These are phyloP conservation scores for Octomys mimax DNA, from an alignment of 2,797 vertebrate species.

Conservation along the genomic window DNA sequence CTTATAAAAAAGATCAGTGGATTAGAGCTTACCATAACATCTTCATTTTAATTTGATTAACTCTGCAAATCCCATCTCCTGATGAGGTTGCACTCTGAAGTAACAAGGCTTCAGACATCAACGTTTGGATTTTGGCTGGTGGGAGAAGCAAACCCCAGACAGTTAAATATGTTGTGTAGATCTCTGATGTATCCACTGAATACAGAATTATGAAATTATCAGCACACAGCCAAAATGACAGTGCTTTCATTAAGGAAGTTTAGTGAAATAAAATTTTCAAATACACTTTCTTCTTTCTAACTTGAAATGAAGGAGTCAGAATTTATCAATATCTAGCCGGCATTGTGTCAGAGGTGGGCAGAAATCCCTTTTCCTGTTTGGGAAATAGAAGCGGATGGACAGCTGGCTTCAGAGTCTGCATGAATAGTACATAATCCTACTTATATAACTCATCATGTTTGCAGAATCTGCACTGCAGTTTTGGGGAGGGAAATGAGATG, in stretches of 20 bases:
- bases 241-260: slow-evolving; percentile 36
- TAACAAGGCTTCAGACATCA: background rate
- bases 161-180: background rate
- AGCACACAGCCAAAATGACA: slow-evolving; percentile 9
- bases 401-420: slow-evolving; percentile 77
- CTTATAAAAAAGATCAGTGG: background rate
- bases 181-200: background rate
- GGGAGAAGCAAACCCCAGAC: background rate
- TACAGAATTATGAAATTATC: slow-evolving; percentile 3
- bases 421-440: slow-evolving; percentile 79
- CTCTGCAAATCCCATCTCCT: background rate
- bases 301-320: slow-evolving; percentile 46
- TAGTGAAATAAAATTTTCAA: slow-evolving; percentile 19
- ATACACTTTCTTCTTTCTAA: slow-evolving; percentile 44
- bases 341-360: slow-evolving; percentile 36
- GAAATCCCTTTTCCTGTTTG: slow-evolving; percentile 74
- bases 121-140: background rate
- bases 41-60: slow-evolving; percentile 5
- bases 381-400: slow-evolving; percentile 75
- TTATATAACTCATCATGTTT: slow-evolving; percentile 81
- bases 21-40: background rate
- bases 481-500: slow-evolving; percentile 77
- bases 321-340: slow-evolving; percentile 62
- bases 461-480: slow-evolving; percentile 80
- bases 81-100: background rate